phyloP scores from a whole-genome alignment of 1,140 invertebrate species.

The Aphaenogaster ashmeadi region DNA sequence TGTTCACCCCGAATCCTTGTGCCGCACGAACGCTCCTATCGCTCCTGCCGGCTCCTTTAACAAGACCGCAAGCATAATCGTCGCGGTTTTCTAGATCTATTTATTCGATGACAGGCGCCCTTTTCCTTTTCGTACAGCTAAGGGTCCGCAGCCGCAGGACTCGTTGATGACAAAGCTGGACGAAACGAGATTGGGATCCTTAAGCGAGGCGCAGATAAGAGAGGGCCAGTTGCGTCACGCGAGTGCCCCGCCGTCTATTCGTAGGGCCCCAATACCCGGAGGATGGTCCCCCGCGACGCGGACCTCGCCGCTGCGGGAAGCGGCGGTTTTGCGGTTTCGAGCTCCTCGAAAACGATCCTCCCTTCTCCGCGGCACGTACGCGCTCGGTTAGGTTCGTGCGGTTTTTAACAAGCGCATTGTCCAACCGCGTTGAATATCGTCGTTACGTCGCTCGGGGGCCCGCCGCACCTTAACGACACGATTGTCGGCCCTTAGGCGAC shows the following conservation, averaged over 20 bases:
- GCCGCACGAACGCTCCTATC: not conserved
- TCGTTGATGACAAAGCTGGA: constrained; percentile 3
- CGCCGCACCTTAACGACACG: constrained; percentile 48
- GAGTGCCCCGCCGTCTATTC: constrained; percentile 4
- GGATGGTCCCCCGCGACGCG: constrained; percentile 17
- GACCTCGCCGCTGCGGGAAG: not conserved
- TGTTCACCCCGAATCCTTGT: not conserved
- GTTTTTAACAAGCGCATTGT: constrained; percentile 64
- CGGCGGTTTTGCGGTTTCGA: constrained; percentile 46
- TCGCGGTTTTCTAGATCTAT: constrained; percentile 52
- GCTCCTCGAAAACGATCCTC: constrained; percentile 46
- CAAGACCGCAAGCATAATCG: constrained; percentile 42
- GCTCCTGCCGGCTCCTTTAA: not conserved
- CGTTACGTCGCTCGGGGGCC: constrained; percentile 41
- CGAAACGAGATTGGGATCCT: constrained; percentile 23
- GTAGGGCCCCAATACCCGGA: not conserved
- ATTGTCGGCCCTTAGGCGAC: constrained; percentile 51
- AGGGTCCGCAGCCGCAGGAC: not conserved
- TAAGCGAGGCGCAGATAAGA: constrained; percentile 34
- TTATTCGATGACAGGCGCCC: constrained; percentile 49
- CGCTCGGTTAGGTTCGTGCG: constrained; percentile 52
- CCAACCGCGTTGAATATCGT: constrained; percentile 58
- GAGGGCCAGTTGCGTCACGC: constrained; percentile 28
- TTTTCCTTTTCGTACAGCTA: not conserved
- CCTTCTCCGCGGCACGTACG: constrained; percentile 43